Evolutionary conservation across 2,888 invertebrate genomes (phyloP), one percentile per base, ranked within the genome.

Genomic region (Yponomeuta evonymella): DNA sequence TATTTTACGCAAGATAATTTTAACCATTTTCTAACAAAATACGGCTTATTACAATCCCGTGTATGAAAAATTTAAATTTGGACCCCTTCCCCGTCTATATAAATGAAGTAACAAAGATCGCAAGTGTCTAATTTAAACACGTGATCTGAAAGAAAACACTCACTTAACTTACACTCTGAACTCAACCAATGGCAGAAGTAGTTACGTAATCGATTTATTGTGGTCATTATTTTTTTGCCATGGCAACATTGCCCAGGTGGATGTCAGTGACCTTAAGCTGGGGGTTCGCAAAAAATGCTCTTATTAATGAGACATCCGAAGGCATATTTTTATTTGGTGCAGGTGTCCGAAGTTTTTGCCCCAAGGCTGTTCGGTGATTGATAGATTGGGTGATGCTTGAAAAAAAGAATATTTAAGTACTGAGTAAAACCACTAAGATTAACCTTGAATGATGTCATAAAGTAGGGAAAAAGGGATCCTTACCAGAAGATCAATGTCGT

Each of bases 181-280:
- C 63, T 70, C 8, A 51, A 48, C 68, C 71, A 70, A 62, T 69
- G 51, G 51, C 15, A 58, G 51, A 58, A 58, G 15, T 58, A 67
- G 71, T 86, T 85, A 85, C 78, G 81, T 77, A 83, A 86, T 79
- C 81, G 79, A 82, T 83, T 82, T 79, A 79, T 79, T 78, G 76
- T 79, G 81, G 77, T 78, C 78, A 77, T 79, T 79, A 78, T 76
- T 77, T 83, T 85, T 83, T 86, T 84, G 81, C 76, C 75, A 74
- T 76, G 79, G 76, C 79, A 85, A 84, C 82, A 83, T 78, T 75
- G 75, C 77, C 83, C 84, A 83, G 83, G 83, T 79, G 51, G 77
- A 81, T 78, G 85, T 85, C 87, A 85, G 81, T 77, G 85, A 88
- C 86, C 87, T 71, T 74, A 76, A 76, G 79, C 79, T 79, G 76